Evolutionary conservation across 2,797 vertebrate genomes (phyloP).

Genomic region (Microctenopoma lineatum): DNA sequence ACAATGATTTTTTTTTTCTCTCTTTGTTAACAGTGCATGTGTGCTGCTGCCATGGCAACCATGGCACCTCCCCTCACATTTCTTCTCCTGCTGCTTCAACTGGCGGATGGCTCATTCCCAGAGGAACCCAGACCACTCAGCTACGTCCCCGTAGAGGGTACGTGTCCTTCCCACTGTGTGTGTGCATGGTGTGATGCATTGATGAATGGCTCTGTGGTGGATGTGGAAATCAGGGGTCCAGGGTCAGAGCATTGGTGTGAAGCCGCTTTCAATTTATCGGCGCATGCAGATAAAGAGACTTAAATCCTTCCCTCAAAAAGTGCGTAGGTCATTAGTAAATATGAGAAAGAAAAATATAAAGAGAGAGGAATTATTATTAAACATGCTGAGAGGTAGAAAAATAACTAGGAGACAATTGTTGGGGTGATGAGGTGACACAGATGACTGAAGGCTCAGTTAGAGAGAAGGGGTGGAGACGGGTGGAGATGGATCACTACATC

Average conservation of each 20-base stretch:
- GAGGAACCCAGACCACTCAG: conserved; percentile 92
- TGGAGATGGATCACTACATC: conserved; percentile 66
- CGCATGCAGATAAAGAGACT: conserved; percentile 42
- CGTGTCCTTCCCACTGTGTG: conserved; percentile 69
- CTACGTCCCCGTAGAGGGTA: conserved; percentile 91
- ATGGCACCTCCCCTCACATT: conserved; percentile 81
- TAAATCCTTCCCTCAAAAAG: neutral
- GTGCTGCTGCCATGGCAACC: conserved; percentile 83
- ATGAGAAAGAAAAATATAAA: neutral
- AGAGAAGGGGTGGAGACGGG: conserved; percentile 58
- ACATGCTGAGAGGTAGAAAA: conserved; percentile 28
- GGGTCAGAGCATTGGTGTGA: conserved; percentile 65
- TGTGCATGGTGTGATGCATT: conserved; percentile 38
- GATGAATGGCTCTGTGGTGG: conserved; percentile 73
- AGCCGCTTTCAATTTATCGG: conserved; percentile 44
- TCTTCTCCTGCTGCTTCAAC: conserved; percentile 85
- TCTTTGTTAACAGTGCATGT: conserved; percentile 77
- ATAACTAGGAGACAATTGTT: conserved; percentile 30
- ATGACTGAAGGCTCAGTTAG: conserved; percentile 44
- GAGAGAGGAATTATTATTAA: conserved; percentile 10
- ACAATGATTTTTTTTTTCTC: conserved; percentile 54
- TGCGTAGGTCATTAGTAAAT: conserved; percentile 27
- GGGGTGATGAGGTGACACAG: conserved; percentile 33
- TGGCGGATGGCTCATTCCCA: conserved; percentile 87
- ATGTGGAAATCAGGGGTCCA: conserved; percentile 74